A percentile compares a stretch with the other conserved stretches of the same genome.
Conservation (phyloP, 2,888 invertebrate genomes). For the Erebia epiphron region DNA sequence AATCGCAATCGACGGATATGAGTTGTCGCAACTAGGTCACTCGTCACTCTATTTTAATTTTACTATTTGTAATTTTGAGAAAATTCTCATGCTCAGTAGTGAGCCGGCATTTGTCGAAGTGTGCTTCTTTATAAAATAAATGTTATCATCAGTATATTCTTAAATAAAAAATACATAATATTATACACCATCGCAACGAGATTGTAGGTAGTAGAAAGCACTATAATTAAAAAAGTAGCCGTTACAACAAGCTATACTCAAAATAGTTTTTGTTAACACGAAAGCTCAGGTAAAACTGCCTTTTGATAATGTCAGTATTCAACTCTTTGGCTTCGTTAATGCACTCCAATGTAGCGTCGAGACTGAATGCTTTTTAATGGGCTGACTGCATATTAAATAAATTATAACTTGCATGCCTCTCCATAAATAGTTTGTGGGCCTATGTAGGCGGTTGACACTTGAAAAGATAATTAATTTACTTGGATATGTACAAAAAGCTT, state of each 20-base stretch:
- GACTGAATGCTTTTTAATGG: constrained; percentile 75
- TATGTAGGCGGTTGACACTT: constrained; percentile 48
- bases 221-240: not conserved
- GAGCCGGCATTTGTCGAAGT: too few species aligned
- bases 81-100: too few species aligned
- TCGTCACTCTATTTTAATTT: too few species aligned
- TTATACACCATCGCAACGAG: not conserved
- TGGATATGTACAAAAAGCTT: constrained; percentile 39
- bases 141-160: too few species aligned
- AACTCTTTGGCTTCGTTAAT: constrained; percentile 48
- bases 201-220: not conserved
- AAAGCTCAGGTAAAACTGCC: constrained; percentile 31
- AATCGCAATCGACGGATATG: too few species aligned
- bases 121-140: too few species aligned
- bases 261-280: constrained; percentile 16
- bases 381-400: constrained; percentile 60
- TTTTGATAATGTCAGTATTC: constrained; percentile 37
- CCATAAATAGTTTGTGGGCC: constrained; percentile 49
- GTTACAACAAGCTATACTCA: not conserved
- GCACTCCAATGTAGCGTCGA: constrained; percentile 55
- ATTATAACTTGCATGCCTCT: constrained; percentile 51
- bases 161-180: too few species aligned
- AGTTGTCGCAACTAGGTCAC: too few species aligned
- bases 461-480: constrained; percentile 49
- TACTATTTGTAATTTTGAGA: too few species aligned